Conservation (phyloP, 2,113 vertebrate genomes). For the Eulacestoma nigropectus region DNA sequence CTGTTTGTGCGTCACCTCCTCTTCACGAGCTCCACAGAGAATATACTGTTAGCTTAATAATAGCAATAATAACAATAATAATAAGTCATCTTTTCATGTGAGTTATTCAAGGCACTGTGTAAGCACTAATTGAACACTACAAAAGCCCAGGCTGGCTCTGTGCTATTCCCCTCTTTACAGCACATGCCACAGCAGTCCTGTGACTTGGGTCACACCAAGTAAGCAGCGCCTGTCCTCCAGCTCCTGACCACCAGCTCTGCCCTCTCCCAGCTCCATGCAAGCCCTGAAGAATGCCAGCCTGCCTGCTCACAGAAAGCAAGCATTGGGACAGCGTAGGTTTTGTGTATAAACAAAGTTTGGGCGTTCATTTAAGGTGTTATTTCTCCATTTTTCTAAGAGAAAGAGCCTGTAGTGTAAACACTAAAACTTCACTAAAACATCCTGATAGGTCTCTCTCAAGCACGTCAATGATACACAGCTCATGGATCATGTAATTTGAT, state of each 20-base stretch:
- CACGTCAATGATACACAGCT: not conserved
- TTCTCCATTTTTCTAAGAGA: not conserved
- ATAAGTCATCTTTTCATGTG: slow-evolving; percentile 31
- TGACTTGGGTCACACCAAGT: not conserved
- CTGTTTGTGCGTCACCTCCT: slow-evolving; percentile 50
- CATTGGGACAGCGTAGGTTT: not conserved
- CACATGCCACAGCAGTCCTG: not conserved
- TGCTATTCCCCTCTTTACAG: not conserved
- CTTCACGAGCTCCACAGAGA: slow-evolving; percentile 9
- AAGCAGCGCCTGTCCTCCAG: not conserved
- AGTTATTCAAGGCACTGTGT: slow-evolving; percentile 28
- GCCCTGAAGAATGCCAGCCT: not conserved
- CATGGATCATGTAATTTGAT: not conserved
- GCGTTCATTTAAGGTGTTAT: not conserved
- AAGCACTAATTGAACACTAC: slow-evolving; percentile 34
- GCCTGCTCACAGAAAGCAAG: not conserved
- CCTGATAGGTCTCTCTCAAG: not conserved
- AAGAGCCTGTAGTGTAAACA: not conserved
- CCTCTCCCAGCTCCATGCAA: not conserved
- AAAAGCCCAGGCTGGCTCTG: not conserved
- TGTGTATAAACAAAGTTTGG: not conserved
- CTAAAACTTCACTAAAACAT: not conserved
- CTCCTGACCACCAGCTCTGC: not conserved
- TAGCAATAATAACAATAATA: slow-evolving; percentile 51
- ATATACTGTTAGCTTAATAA: slow-evolving; percentile 63